These are phyloP conservation scores for Decapterus maruadsi DNA, from an alignment of 2,797 vertebrate genomes.

Conservation along the genomic window DNA sequence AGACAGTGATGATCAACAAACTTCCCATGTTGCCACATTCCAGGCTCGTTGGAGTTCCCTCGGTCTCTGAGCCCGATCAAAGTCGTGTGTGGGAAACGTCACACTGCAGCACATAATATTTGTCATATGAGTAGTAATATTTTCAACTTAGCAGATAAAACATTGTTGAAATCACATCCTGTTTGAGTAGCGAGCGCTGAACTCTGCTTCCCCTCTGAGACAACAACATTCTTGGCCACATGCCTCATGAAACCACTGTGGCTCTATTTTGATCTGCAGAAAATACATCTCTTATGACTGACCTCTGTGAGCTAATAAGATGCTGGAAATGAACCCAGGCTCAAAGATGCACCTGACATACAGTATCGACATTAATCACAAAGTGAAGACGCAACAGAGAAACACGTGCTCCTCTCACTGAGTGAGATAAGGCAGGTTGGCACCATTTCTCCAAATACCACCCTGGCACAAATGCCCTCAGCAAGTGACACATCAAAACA, in stretches of 20 bases:
- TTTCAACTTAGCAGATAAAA: constrained; percentile 18
- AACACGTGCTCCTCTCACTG: not conserved
- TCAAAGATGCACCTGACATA: constrained; percentile 17
- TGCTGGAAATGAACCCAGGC: constrained; percentile 15
- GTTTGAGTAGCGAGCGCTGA: constrained; percentile 20
- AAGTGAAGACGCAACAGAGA: constrained; percentile 4
- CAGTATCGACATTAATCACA: constrained; percentile 1
- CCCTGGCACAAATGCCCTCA: constrained; percentile 9
- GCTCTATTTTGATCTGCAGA: not conserved
- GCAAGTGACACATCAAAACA: constrained; percentile 22
- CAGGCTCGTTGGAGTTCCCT: not conserved
- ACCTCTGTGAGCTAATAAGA: not conserved
- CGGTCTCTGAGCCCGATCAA: not conserved
- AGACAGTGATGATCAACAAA: constrained; percentile 41
- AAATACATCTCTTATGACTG: not conserved
- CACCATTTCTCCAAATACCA: constrained; percentile 16
- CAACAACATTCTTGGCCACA: constrained; percentile 4
- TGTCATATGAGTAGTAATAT: constrained; percentile 34
- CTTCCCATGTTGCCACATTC: constrained; percentile 55
- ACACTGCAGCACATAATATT: constrained; percentile 18
- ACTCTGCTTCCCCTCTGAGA: constrained; percentile 30
- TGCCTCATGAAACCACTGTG: not conserved
- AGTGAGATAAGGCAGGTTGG: constrained; percentile 18
- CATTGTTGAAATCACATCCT: constrained; percentile 41
- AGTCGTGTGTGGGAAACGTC: constrained; percentile 60